Conservation (phyloP, 2,113 vertebrate genomes). For the Bufo gargarizans region DNA sequence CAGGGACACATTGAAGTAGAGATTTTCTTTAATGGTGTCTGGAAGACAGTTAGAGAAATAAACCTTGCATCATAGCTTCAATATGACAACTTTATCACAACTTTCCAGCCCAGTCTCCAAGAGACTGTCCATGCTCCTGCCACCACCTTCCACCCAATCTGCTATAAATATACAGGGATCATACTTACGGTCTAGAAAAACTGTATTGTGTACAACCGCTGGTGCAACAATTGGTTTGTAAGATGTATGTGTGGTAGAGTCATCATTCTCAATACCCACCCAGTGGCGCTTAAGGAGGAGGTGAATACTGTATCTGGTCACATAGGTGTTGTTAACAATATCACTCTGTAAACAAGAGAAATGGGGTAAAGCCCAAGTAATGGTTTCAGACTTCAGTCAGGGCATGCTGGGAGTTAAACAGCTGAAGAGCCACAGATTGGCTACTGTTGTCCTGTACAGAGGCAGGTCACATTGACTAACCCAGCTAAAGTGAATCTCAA, state of each 20-base stretch:
- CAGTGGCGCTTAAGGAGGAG: slow-evolving; percentile 56
- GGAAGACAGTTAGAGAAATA: neutral
- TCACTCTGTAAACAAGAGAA: slow-evolving; percentile 49
- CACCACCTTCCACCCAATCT: neutral
- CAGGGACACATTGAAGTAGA: slow-evolving; percentile 58
- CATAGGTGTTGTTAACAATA: slow-evolving; percentile 48
- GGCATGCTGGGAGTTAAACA: too few species aligned
- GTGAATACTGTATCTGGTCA: slow-evolving; percentile 50
- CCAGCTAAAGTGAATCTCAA: too few species aligned
- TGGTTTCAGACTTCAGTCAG: neutral
- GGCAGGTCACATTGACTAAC: too few species aligned
- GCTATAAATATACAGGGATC: neutral
- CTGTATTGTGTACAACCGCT: neutral
- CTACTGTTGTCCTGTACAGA: too few species aligned
- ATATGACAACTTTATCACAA: neutral
- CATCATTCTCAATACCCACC: slow-evolving; percentile 52
- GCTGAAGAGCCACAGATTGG: too few species aligned
- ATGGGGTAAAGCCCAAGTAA: neutral
- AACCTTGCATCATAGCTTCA: neutral
- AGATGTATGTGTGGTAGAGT: slow-evolving; percentile 46
- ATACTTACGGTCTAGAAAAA: slow-evolving; percentile 53
- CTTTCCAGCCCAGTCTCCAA: neutral
- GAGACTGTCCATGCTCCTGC: neutral
- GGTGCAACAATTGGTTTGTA: slow-evolving; percentile 40
- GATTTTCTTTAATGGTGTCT: slow-evolving; percentile 42